Base-by-base conservation (phyloP, 1,140 invertebrate species). In the Eubasilissa regina region DNA sequence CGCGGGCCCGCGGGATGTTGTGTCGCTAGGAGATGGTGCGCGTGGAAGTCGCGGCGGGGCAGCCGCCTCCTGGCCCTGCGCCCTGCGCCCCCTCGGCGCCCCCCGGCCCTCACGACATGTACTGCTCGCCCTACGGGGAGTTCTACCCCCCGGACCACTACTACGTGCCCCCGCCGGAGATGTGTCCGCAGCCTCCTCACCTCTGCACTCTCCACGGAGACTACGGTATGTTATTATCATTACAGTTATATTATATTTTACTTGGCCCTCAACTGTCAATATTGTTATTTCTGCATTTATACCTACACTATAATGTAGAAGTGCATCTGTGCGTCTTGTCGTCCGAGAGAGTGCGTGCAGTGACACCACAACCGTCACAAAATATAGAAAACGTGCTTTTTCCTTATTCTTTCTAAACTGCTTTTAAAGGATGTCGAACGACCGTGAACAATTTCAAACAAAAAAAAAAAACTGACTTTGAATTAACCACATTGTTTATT, bases 81-180 rank as follows among this genome's bases (percentile, higher is more conserved):
- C 45, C 75, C 43, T 17, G 35, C 75, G 76, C 76, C 80, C 85
- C 82, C 87, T 86, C 85, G 87, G 86, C 81, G 19, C 84, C 80
- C 45, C 79, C 68, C 84, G 82, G 56, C 70, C 74, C 78, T 11
- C 78, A 66, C 75, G 81, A 80, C 79, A 74, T 81, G 74, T 83
- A 83, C 77, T 81, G 81, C 74, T 64, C 79, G 10, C 72, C 72
- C 83, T 89, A 89, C 86, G 87, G 86, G 80, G 87, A 88, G 84
- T 88, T 88, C 85, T 88, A 88, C 85, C 85, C 86, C 68, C 84
- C 85, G 45, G 87, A 89, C 81, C 84, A 83, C 60, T 89, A 88
- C 85, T 89, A 87, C 85, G 85, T 87, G 81, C 72, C 80, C 1
- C 74, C 86, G 79, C 86, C 85, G 58, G 88, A 89, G 83, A 87